These are phyloP conservation scores for Boloria selene DNA, from an alignment of 2,888 invertebrate species.

Conservation along the genomic window DNA sequence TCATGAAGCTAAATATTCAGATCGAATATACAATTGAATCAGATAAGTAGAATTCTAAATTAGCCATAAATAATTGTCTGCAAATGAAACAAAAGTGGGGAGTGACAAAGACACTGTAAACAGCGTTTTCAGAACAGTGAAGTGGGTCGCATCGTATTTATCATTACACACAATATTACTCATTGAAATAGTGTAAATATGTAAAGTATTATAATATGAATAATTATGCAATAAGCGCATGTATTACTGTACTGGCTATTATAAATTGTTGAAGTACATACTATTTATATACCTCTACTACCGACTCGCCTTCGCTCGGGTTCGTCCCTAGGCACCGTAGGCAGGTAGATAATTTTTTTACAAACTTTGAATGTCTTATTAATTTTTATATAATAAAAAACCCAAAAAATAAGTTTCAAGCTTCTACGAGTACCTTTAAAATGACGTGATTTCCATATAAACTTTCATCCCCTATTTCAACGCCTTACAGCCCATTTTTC, in stretches of 20 bases:
- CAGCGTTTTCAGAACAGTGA: constrained; percentile 49
- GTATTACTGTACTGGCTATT: constrained; percentile 10
- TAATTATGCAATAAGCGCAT: constrained; percentile 42
- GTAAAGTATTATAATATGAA: constrained; percentile 40
- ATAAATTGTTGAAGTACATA: neutral
- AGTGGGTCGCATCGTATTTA: constrained; percentile 68
- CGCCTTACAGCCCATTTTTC: too few species aligned
- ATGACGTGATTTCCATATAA: too few species aligned
- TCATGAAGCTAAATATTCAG: constrained; percentile 73
- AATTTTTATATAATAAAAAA: too few species aligned
- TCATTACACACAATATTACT: constrained; percentile 59
- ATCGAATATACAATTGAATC: constrained; percentile 75
- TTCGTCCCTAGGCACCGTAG: too few species aligned
- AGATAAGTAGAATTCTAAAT: constrained; percentile 73
- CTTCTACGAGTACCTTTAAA: too few species aligned
- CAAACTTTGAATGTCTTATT: too few species aligned
- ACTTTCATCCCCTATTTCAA: too few species aligned
- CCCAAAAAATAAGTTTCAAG: too few species aligned
- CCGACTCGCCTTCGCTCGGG: too few species aligned
- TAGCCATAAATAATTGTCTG: constrained; percentile 66
- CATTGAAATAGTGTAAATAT: constrained; percentile 55
- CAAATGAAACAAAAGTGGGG: constrained; percentile 71
- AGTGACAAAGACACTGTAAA: constrained; percentile 69
- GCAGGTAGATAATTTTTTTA: too few species aligned
- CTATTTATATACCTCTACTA: neutral